Conservation (phyloP, 1,140 invertebrate genomes). For the Achatina immaculata region DNA sequence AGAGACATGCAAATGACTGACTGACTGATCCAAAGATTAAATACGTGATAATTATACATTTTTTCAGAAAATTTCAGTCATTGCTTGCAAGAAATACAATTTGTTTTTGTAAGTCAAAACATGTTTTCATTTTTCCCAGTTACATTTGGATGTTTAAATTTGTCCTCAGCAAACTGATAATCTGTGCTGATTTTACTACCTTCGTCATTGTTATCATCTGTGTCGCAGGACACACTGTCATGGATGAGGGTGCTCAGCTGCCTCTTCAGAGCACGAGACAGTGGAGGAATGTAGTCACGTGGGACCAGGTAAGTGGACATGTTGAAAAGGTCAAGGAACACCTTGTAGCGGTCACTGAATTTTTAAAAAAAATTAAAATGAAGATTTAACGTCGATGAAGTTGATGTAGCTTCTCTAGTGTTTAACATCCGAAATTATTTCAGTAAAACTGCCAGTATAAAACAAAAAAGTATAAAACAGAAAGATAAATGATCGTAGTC, state of each 20-base stretch:
- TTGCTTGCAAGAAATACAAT: too few relatives aligned
- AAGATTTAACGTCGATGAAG: background rate
- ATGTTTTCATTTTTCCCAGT: background rate
- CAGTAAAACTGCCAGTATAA: too few relatives aligned
- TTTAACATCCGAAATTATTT: too few relatives aligned
- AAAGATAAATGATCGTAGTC: background rate
- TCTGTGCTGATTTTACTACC: background rate
- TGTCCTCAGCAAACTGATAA: background rate
- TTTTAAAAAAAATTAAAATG: slow-evolving; percentile 39
- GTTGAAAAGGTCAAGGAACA: slow-evolving; percentile 98
- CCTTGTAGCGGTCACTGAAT: slow-evolving; percentile 96
- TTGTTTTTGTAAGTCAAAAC: too few relatives aligned
- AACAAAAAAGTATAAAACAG: background rate
- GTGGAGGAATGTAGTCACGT: slow-evolving; percentile 87
- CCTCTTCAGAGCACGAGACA: slow-evolving; percentile 81
- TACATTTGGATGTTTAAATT: background rate
- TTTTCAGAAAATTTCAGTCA: too few relatives aligned
- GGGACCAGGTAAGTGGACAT: slow-evolving; percentile 96
- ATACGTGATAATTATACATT: too few relatives aligned
- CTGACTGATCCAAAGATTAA: too few relatives aligned
- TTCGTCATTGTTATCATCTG: slow-evolving; percentile 26
- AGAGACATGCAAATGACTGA: too few relatives aligned
- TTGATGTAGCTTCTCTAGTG: too few relatives aligned
- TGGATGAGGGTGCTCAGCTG: slow-evolving; percentile 56
- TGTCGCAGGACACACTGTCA: slow-evolving; percentile 38